These are phyloP conservation scores for Planococcus citri DNA, from an alignment of 1,140 invertebrate species.

Conservation along the genomic window DNA sequence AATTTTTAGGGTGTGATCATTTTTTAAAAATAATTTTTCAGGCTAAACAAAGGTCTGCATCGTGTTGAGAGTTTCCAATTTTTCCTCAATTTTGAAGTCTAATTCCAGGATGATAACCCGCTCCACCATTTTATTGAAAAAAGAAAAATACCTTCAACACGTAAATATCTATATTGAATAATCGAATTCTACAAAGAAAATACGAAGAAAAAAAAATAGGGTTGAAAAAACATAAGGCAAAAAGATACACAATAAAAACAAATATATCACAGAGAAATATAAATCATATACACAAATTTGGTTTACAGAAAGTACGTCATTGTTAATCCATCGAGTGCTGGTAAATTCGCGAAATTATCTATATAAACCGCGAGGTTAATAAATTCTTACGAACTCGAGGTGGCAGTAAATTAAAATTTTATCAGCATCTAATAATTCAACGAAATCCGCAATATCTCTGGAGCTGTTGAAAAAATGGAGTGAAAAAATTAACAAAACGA, in stretches of 20 bases:
- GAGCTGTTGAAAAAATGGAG: background rate
- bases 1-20: no score
- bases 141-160: background rate
- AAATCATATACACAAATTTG: background rate
- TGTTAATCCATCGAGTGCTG: background rate
- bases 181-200: background rate
- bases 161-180: background rate
- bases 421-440: background rate
- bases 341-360: background rate
- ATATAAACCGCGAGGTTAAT: background rate
- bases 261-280: conserved; percentile 6
- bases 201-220: no score
- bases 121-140: no score
- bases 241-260: background rate
- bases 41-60: no score
- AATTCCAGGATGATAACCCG: no score
- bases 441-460: background rate
- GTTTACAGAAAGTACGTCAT: background rate
- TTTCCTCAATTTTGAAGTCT: no score
- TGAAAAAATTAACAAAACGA: no score
- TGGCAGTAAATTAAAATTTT: background rate
- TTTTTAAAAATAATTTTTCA: no score
- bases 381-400: background rate
- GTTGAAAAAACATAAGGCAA: background rate
- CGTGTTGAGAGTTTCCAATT: no score